These are phyloP conservation scores for Pteronura brasiliensis DNA, from an alignment of 2,113 vertebrate genomes.

Conservation along the genomic window DNA sequence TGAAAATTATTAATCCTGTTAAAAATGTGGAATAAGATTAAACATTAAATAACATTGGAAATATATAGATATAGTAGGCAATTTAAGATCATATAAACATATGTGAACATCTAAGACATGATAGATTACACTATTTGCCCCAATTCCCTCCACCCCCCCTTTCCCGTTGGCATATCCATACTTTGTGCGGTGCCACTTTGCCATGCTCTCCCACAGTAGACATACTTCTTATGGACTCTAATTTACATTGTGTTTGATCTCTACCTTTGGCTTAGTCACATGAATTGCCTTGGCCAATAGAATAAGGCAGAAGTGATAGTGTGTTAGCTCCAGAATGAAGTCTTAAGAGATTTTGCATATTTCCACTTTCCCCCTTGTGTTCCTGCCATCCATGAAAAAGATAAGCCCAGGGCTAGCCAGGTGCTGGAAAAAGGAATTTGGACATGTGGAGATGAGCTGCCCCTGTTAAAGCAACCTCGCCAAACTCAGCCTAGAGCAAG, in stretches of 20 bases:
- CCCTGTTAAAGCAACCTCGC: background rate
- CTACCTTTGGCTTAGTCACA: background rate
- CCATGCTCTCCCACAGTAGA: background rate
- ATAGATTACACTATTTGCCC: background rate
- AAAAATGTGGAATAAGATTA: background rate
- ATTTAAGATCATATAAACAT: background rate
- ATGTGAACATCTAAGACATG: background rate
- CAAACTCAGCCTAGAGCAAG: background rate
- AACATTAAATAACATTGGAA: background rate
- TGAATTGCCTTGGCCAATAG: background rate
- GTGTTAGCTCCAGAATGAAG: background rate
- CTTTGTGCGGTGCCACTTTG: background rate
- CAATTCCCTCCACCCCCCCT: rapidly evolving
- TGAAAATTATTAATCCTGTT: background rate
- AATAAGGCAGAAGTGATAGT: background rate
- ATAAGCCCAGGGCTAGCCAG: background rate
- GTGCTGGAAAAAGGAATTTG: background rate
- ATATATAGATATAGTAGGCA: background rate
- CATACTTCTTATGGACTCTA: background rate
- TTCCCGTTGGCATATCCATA: rapidly evolving
- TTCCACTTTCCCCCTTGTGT: background rate
- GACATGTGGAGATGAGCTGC: background rate
- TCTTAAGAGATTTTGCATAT: background rate
- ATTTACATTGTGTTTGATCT: background rate
- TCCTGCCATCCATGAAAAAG: background rate